A percentile compares a stretch with the other conserved stretches of the same genome.
Conservation (phyloP, 2,113 vertebrate genomes). For the Riparia riparia region DNA sequence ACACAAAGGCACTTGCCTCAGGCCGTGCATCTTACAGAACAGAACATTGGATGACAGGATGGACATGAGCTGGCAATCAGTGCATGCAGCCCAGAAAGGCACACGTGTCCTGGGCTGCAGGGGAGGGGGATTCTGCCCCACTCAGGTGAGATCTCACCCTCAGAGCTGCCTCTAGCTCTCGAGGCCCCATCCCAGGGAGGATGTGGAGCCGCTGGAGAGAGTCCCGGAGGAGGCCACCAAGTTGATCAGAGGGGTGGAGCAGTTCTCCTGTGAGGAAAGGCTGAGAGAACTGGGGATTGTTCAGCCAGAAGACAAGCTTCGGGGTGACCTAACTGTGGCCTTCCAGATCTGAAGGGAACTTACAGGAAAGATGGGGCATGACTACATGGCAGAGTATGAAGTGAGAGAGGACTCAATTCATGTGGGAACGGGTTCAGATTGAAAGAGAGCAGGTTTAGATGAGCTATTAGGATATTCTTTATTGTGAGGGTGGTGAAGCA, state of each 20-base stretch:
- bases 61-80: neutral
- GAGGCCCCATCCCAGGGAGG: too few relatives aligned
- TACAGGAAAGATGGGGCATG: neutral
- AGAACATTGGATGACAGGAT: too few relatives aligned
- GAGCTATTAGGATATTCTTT: neutral
- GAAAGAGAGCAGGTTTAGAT: neutral
- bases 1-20: neutral
- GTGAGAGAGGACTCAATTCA: neutral
- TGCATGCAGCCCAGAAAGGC: neutral
- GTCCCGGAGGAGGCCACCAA: neutral
- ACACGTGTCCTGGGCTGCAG: neutral
- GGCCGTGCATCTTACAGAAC: fast-evolving
- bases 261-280: neutral
- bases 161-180: neutral
- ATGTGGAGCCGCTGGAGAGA: fast-evolving
- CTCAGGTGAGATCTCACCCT: neutral
- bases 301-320: neutral
- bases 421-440: neutral
- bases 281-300: too few relatives aligned
- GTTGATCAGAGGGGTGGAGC: neutral
- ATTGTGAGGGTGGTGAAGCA: neutral
- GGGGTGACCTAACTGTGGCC: neutral
- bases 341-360: neutral
- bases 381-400: neutral
- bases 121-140: neutral